A percentile compares a stretch with the other conserved stretches of the same genome.
Evolutionary conservation across 2,888 invertebrate genomes (phyloP).

Genomic region (Caenorhabditis imperialis): DNA sequence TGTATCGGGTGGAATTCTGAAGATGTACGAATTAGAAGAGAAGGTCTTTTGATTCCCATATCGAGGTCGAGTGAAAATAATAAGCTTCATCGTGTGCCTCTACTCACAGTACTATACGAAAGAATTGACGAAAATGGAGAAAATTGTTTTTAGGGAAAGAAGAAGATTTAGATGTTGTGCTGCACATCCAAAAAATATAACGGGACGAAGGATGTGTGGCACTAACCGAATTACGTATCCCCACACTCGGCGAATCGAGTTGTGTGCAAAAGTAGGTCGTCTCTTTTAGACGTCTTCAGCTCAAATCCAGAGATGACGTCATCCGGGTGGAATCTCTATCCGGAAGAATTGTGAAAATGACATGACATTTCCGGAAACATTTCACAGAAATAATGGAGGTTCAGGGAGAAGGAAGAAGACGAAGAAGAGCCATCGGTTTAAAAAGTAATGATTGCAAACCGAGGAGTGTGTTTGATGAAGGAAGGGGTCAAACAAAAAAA

Average conservation of each 20-base stretch:
- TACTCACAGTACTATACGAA: no score
- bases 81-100: no score
- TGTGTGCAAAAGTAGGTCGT: conserved; percentile 22
- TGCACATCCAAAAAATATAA: not conserved
- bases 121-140: conserved; percentile 4
- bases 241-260: conserved; percentile 19
- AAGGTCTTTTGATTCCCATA: no score
- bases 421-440: not conserved
- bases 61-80: no score
- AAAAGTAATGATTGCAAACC: conserved; percentile 9
- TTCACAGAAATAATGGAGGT: not conserved
- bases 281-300: conserved; percentile 14
- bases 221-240: conserved; percentile 23
- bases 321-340: not conserved
- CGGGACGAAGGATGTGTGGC: conserved; percentile 2
- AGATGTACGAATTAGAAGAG: no score
- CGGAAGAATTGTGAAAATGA: conserved; percentile 6
- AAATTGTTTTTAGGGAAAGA: conserved; percentile 7
- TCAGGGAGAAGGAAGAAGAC: not conserved
- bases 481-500: conserved; percentile 12
- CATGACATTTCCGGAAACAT: conserved; percentile 5
- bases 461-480: conserved; percentile 3
- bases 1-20: no score
- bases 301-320: conserved; percentile 29
- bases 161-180: no score